Base-by-base conservation (phyloP, 2,888 invertebrate genomes). In the Drosophila conformis region DNA sequence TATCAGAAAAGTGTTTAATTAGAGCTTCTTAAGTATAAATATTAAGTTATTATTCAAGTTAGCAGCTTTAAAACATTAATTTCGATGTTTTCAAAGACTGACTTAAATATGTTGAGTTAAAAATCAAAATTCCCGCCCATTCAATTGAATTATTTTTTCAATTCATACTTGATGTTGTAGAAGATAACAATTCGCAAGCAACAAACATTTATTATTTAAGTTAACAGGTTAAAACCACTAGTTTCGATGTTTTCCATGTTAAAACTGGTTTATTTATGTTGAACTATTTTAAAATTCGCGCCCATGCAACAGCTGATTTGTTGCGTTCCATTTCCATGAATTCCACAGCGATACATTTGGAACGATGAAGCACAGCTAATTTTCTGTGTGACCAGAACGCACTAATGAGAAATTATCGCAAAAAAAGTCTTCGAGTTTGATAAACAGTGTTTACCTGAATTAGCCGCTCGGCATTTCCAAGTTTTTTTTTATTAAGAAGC, bases 371-470 rank as follows among this genome's bases (percentile, higher is more conserved):
- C 58, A 68, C 57, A 63, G 68, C 59, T 15, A 58, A 38, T 61
- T 70, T 68, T 66, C 59, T 52, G 36, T 6, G 80, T 76, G 76
- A 68, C 78, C 78, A 61, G 33, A 36, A 6, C 11, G 8, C 15
- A 10, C 10, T 21, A 42, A 10, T 2, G 4, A 11, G 4, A 52
- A 62, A 67, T 66, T 67, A 46, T 8, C 25, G 25, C 2, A 15
- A 56, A 13, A 13, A 62, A 58, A 46, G 25, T 52, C 25, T 49
- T 65, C 11, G 58, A 62, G 69, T 62, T 56, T 58, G 57, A 68
- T 62, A 79, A 79, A 73, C 64, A 66, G 76, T 77, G 78, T 78
- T 78, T 78, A 78, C 78, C n/a, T 76, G 72, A 80, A 52, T 49
- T 80, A 61, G 58, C 53, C 63, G 71, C 40, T 61, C 72, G 67